Evolutionary conservation across 2,113 vertebrate species (phyloP), one percentile per base, ranked within the genome.

Genomic region (Mastomys coucha): DNA sequence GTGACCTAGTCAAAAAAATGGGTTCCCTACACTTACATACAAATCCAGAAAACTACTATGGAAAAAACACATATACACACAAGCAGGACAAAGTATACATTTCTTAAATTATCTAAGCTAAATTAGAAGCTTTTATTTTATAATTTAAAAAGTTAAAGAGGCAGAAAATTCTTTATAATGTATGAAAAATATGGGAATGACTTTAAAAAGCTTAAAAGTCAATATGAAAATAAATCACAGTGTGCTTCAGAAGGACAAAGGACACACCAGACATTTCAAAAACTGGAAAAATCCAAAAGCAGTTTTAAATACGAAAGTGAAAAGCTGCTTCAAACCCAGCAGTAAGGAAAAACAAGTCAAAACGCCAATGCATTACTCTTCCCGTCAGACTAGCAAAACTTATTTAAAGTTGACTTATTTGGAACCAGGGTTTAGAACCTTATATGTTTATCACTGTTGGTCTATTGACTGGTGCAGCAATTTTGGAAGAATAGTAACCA

Each of bases 161-260:
- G 20, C 60, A 72, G 58, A 92, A 91, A 90, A 91, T 84, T 39
- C 24, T 33, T 42, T 77, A 58, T 82, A 75, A 91, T 16, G 72
- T 12, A 88, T 7, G 3, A 88, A 95, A 91, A 58, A 87, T 89
- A 89, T 31, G 16, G 0, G 63, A 31, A 67, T 11, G 49, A 85
- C 42, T 65, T 39, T 60, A 95, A 78, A 91, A 63, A 76, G n/a
- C 1, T 45, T 93, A 84, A 88, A 91, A 91, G 36, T 63, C n/a
- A 88, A 2, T 84, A 67, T 53, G 45, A 78, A 94, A 85, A 93
- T 78, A 78, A 88, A 1, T 69, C 28, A 70, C 5, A 36, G 17
- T 20, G 9, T 11, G 28, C 42, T 58, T 9, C 75, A 69, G 63
- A 84, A 73, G 22, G 45, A 20, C 49, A 77, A 69, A 69, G 39